phyloP scores from a whole-genome alignment of 2,113 vertebrate species.

The Grus americana region DNA sequence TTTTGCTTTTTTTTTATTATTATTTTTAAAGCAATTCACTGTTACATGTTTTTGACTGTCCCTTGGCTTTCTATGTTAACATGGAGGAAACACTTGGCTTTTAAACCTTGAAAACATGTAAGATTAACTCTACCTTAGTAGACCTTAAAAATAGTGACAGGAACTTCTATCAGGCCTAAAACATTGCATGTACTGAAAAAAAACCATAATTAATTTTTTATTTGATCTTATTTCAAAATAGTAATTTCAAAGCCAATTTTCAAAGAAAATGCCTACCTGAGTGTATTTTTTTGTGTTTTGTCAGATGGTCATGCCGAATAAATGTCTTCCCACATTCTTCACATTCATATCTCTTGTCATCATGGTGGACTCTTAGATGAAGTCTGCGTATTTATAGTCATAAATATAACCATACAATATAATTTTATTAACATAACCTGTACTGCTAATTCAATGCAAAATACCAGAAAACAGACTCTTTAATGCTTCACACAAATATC shows the following conservation, averaged over 20 bases:
- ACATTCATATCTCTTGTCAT: conserved; percentile 97
- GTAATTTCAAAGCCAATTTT: not conserved
- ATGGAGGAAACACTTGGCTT: conserved; percentile 9
- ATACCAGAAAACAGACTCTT: not conserved
- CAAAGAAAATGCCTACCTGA: conserved; percentile 81
- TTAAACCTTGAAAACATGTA: not conserved
- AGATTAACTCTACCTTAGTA: not conserved
- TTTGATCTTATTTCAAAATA: not conserved
- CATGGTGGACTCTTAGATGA: conserved; percentile 93
- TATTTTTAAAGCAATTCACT: conserved; percentile 42
- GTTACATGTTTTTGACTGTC: conserved; percentile 68
- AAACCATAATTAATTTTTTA: not conserved
- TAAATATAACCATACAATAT: not conserved
- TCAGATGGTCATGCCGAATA: conserved; percentile 96
- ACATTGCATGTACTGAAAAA: not conserved
- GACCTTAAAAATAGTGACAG: not conserved
- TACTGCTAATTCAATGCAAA: not conserved
- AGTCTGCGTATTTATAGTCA: conserved; percentile 75
- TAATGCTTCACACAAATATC: not conserved
- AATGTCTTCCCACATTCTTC: conserved; percentile 98
- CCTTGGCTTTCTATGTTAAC: not conserved
- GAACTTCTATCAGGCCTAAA: not conserved
- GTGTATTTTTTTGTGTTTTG: conserved; percentile 98
- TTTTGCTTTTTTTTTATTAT: conserved; percentile 44
- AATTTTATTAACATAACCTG: not conserved